Percentiles rank a stretch among this genome's conserved stretches.
Evolutionary conservation across 2,113 vertebrate species (phyloP).

Genomic region (Lagenorhynchus albirostris): DNA sequence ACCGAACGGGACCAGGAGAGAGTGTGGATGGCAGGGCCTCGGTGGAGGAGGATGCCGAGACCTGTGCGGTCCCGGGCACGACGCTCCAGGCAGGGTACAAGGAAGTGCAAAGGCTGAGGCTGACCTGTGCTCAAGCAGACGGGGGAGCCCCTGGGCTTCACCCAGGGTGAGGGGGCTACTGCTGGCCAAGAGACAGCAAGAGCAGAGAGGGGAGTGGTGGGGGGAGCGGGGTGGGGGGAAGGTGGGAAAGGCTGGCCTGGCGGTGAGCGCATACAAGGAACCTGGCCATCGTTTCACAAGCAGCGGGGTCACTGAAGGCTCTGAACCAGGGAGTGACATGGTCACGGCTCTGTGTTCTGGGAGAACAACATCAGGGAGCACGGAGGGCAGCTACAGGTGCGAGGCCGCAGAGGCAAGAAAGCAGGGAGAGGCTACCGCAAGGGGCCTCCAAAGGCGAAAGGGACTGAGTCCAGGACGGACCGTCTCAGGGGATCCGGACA

Average conservation of each 20-base stretch:
- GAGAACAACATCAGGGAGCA: fast-evolving
- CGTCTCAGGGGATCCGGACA: fast-evolving
- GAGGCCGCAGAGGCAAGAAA: background rate
- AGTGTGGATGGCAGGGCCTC: background rate
- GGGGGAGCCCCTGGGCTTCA: background rate
- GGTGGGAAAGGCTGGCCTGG: background rate
- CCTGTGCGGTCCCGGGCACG: background rate
- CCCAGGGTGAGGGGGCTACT: background rate
- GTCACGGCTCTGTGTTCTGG: background rate
- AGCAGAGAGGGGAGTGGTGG: background rate
- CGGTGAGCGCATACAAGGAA: background rate
- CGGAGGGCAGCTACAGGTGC: fast-evolving
- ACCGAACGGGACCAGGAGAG: fast-evolving
- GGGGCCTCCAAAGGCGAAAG: background rate
- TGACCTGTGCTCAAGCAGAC: background rate
- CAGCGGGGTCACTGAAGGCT: background rate
- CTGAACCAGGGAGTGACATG: fast-evolving
- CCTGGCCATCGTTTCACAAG: fast-evolving
- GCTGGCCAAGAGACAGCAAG: background rate
- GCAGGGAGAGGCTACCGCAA: background rate
- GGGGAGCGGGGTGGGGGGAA: too few relatives aligned
- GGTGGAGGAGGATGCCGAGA: background rate
- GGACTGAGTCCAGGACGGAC: fast-evolving
- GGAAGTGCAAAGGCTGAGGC: background rate
- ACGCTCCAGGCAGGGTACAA: background rate